phyloP scores from a whole-genome alignment of 2,888 invertebrate species.

The Oscheius sp. region DNA sequence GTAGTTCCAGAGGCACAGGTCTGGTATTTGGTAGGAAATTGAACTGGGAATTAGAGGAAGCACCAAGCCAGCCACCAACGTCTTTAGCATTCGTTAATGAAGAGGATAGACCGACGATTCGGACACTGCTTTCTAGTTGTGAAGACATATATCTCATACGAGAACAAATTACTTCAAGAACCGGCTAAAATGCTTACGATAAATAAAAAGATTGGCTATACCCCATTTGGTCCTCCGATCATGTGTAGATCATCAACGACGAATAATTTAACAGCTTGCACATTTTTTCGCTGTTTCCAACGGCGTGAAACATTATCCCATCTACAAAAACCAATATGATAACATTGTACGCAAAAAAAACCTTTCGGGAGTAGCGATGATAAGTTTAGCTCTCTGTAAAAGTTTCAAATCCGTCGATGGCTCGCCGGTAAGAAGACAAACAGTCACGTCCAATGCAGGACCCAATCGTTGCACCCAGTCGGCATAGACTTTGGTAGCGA shows the following conservation, averaged over 20 bases:
- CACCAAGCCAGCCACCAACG: conserved; percentile 77
- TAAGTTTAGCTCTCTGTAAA: conserved; percentile 84
- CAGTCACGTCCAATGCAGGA: conserved; percentile 80
- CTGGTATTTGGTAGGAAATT: conserved; percentile 98
- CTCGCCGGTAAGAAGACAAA: conserved; percentile 92
- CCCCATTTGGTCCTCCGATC: conserved; percentile 77
- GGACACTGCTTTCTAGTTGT: conserved; percentile 79
- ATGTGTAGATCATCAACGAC: conserved; percentile 94
- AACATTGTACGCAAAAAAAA: not conserved
- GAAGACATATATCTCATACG: conserved; percentile 93
- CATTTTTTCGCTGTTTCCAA: conserved; percentile 98
- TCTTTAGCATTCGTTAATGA: conserved; percentile 90
- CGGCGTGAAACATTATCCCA: conserved; percentile 98
- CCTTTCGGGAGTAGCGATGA: conserved; percentile 83
- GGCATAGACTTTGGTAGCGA: conserved; percentile 84
- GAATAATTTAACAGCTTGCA: conserved; percentile 94
- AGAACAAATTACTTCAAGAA: conserved; percentile 90
- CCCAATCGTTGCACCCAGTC: conserved; percentile 89
- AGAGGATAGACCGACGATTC: conserved; percentile 89
- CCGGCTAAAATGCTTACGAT: conserved; percentile 78
- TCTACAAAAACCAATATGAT: conserved; percentile 73
- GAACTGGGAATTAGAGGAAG: conserved; percentile 90
- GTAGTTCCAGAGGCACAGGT: conserved; percentile 92
- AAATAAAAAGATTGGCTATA: conserved; percentile 59
- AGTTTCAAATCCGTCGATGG: conserved; percentile 94